Evolutionary conservation across 2,113 vertebrate species (phyloP).

Genomic region (Apodemus sylvaticus): DNA sequence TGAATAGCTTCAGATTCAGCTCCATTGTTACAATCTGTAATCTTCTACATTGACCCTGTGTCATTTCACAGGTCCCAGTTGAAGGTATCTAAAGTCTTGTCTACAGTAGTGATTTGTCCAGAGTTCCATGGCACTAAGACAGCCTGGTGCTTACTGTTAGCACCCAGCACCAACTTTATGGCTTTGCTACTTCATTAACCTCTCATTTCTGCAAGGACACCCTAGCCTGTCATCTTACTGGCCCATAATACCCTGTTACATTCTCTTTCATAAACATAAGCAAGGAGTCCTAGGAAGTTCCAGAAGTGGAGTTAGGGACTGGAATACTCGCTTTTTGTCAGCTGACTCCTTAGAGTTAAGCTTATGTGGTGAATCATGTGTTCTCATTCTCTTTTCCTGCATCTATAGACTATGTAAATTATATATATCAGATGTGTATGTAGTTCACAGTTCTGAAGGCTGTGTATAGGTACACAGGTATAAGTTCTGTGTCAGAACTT

Average conservation of each 20-base stretch:
- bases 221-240: not conserved
- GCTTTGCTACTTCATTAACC: not conserved
- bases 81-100: not conserved
- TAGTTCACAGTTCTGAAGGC: not conserved
- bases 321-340: fast-evolving
- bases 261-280: not conserved
- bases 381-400: not conserved
- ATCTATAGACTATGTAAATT: not conserved
- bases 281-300: not conserved
- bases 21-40: not conserved
- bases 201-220: not conserved
- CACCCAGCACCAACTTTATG: not conserved
- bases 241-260: too few species aligned
- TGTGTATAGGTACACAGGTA: not conserved
- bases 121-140: not conserved
- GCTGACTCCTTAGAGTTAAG: not conserved
- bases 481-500: not conserved
- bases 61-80: not conserved
- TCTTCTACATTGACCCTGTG: not conserved
- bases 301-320: not conserved
- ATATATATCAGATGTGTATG: not conserved
- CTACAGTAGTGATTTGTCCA: fast-evolving
- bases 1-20: too few species aligned
- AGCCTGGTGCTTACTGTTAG: not conserved
- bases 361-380: not conserved